Base-by-base conservation (phyloP, 2,113 vertebrate species). In the Sinocyclocheilus anshuiensis region DNA sequence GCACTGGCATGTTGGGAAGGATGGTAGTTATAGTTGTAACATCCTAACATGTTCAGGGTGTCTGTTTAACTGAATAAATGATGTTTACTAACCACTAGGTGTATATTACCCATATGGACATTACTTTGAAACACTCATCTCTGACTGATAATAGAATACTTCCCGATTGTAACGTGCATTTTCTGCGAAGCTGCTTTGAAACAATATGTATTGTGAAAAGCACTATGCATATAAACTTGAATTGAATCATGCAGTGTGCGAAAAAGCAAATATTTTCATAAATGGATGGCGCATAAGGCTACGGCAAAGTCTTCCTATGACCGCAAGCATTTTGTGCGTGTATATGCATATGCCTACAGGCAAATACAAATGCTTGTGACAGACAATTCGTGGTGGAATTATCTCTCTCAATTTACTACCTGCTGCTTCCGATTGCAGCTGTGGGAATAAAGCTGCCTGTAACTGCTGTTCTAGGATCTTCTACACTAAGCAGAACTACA, bases 391-490 rank as follows among this genome's bases (percentile, higher is more conserved):
- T 24, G 12, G 57, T 39, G 78, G 77, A 80, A 63, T 39, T 42
- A 63, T 63, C 57, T 63, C 78, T 63, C 33, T 63, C 57, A 24
- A 36, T 42, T 11, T 33, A 59, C 12, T 53, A 48, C 15, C 71
- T 77, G 75, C 24, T 75, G 22, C 39, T 75, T 18, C 72, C 1
- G 39, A 78, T 55, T 55, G 26, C 16, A 61, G 33, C 36, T 24
- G 77, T 36, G 29, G 33, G 33, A 80, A 39, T 77, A 77, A 53
- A 53, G 74, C 24, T 24, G 74, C 45, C 45, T 53, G 45, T 15
- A 24, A 50, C 74, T 53, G 48, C 75, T 77, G 75, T 77, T 77
- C 3, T 77, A 53, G 22, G 45, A 77, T 26, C 45, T 24, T 76
- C 74, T 75, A 22, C 42, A 29, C 1, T 18, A 26, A 16, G 45